These are phyloP conservation scores for Platygyra sinensis DNA, from an alignment of 64 coral and sea anemone species.

Conservation along the genomic window DNA sequence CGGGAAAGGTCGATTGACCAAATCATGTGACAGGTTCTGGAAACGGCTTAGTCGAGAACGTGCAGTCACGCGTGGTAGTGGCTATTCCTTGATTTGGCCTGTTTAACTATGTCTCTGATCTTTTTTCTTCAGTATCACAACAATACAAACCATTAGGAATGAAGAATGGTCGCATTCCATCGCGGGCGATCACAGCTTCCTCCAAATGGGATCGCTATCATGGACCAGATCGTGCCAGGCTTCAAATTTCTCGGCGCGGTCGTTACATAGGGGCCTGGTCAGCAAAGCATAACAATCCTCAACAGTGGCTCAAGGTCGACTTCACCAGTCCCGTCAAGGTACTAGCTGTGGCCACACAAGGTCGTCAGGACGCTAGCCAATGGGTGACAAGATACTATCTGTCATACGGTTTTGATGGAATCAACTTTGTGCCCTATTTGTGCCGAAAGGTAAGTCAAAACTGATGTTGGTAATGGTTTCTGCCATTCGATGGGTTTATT, in stretches of 20 bases:
- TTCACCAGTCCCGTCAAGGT: conserved; percentile 64
- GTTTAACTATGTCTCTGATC: not conserved
- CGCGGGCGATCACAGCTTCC: conserved; percentile 60
- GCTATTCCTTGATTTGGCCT: no score
- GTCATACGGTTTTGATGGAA: conserved; percentile 78
- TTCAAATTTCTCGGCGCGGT: conserved; percentile 45
- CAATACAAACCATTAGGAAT: conserved; percentile 65
- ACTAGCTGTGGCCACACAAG: conserved; percentile 69
- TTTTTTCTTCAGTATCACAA: conserved; percentile 56
- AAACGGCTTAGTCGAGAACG: no score
- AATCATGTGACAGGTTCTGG: no score
- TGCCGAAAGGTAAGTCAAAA: conserved; percentile 51
- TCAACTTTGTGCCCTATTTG: conserved; percentile 74
- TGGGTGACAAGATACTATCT: conserved; percentile 88
- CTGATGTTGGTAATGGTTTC: no score
- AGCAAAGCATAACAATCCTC: conserved; percentile 76
- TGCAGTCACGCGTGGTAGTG: no score
- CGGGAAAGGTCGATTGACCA: no score
- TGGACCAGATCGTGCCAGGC: conserved; percentile 65
- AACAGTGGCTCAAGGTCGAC: conserved; percentile 79
- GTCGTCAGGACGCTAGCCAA: conserved; percentile 62
- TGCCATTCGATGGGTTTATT: no score
- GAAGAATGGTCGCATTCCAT: conserved; percentile 73
- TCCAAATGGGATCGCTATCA: conserved; percentile 70
- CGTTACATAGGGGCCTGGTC: conserved; percentile 72